A percentile compares a stretch with the other conserved stretches of the same genome.
phyloP scores from a whole-genome alignment of 1,140 invertebrate genomes.

The Drosophila nikananu region DNA sequence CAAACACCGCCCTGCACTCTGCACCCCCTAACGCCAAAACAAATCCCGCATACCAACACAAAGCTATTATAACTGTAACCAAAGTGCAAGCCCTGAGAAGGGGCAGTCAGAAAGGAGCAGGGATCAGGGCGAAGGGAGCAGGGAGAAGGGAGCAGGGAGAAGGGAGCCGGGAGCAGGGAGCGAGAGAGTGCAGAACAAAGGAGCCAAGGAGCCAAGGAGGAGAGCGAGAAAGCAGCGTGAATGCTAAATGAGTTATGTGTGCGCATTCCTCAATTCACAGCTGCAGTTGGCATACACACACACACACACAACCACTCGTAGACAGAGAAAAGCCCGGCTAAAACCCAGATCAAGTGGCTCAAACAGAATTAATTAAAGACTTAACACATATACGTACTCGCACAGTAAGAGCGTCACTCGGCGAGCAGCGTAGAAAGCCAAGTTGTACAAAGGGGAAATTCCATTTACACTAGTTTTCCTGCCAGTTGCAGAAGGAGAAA shows the following conservation, averaged over 20 bases:
- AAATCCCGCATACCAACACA: conserved; percentile 36
- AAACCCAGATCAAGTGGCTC: conserved; percentile 21
- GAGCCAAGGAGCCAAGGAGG: conserved; percentile 10
- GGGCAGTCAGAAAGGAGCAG: neutral
- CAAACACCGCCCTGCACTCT: neutral
- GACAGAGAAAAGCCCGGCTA: conserved; percentile 26
- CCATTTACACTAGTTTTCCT: neutral
- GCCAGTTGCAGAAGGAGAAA: neutral
- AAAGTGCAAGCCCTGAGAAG: conserved; percentile 34
- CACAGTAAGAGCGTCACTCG: conserved; percentile 2
- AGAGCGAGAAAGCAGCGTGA: conserved; percentile 27
- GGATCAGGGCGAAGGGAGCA: neutral
- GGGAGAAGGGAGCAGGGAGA: neutral
- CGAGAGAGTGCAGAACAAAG: conserved; percentile 5
- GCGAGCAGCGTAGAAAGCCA: neutral
- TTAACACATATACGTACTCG: conserved; percentile 21
- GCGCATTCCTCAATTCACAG: conserved; percentile 45
- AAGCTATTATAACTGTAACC: conserved; percentile 44
- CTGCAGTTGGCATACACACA: conserved; percentile 34
- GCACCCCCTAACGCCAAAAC: neutral
- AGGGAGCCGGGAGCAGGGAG: neutral
- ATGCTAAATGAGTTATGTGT: conserved; percentile 72
- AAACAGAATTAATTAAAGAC: conserved; percentile 18
- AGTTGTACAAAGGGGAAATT: conserved; percentile 1
- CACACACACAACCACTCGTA: conserved; percentile 3